Conservation (phyloP, 2,797 vertebrate genomes). For the Cottoperca gobio region DNA sequence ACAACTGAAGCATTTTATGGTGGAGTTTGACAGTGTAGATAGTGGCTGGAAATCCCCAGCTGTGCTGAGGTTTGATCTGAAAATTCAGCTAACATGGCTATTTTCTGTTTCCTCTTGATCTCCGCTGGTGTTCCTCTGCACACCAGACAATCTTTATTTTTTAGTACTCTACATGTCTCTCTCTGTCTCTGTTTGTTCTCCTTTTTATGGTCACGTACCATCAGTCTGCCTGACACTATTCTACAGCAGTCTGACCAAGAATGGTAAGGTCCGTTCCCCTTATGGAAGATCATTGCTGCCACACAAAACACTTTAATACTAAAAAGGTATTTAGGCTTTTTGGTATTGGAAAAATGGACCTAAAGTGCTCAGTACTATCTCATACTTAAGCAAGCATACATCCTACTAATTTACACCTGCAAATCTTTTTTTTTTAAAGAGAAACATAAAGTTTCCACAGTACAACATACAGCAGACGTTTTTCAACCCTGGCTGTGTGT, state of each 20-base stretch:
- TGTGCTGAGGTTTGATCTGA: conserved; percentile 8
- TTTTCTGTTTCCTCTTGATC: conserved; percentile 17
- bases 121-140: background rate
- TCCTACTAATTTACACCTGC: background rate
- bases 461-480: too few relatives aligned
- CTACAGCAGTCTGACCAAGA: conserved; percentile 29
- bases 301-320: background rate
- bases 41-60: conserved; percentile 4
- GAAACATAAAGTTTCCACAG: too few relatives aligned
- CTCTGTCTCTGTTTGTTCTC: background rate
- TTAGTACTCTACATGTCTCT: background rate
- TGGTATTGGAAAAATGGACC: background rate
- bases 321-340: fast-evolving
- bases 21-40: conserved; percentile 20
- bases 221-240: background rate
- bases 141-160: conserved; percentile 14
- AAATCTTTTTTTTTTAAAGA: background rate
- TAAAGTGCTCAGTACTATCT: background rate
- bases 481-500: background rate
- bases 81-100: background rate
- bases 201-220: conserved; percentile 51
- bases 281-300: background rate
- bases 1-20: conserved; percentile 27
- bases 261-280: conserved; percentile 10
- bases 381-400: too few relatives aligned